Conservation (phyloP, 2,113 vertebrate genomes). For the Anolis sagrei region DNA sequence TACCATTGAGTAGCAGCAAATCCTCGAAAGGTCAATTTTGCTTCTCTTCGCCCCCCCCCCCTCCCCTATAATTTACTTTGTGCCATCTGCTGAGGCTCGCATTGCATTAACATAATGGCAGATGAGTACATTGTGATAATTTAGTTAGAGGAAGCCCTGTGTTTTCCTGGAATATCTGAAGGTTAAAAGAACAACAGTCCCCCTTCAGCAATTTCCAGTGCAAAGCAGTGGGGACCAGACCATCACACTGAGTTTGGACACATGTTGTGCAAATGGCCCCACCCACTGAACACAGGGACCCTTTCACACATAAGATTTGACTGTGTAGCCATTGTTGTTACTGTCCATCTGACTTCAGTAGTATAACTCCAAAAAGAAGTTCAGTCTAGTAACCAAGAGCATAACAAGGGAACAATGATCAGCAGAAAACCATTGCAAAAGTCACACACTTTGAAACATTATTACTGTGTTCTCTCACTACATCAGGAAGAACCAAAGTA, state of each 20-base stretch:
- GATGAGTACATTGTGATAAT: slow-evolving; percentile 77
- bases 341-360: background rate
- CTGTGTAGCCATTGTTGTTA: background rate
- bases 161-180: slow-evolving; percentile 70
- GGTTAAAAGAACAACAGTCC: slow-evolving; percentile 75
- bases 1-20: slow-evolving; percentile 68
- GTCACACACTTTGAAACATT: too few species aligned
- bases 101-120: slow-evolving; percentile 81
- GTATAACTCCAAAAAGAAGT: too few species aligned
- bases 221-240: background rate
- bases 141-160: slow-evolving; percentile 73
- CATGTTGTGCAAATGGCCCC: slow-evolving; percentile 1
- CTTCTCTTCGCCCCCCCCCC: slow-evolving; percentile 33
- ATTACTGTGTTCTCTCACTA: too few species aligned
- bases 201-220: background rate
- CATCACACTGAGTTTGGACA: slow-evolving; percentile 10
- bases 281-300: background rate
- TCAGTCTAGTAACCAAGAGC: too few species aligned
- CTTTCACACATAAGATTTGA: background rate
- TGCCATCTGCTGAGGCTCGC: slow-evolving; percentile 78
- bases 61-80: slow-evolving; percentile 76
- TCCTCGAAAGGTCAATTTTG: slow-evolving; percentile 78
- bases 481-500: too few species aligned
- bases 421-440: too few species aligned
- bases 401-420: too few species aligned